These are phyloP conservation scores for Mirza zaza DNA, from an alignment of 2,113 vertebrate genomes.

Conservation along the genomic window DNA sequence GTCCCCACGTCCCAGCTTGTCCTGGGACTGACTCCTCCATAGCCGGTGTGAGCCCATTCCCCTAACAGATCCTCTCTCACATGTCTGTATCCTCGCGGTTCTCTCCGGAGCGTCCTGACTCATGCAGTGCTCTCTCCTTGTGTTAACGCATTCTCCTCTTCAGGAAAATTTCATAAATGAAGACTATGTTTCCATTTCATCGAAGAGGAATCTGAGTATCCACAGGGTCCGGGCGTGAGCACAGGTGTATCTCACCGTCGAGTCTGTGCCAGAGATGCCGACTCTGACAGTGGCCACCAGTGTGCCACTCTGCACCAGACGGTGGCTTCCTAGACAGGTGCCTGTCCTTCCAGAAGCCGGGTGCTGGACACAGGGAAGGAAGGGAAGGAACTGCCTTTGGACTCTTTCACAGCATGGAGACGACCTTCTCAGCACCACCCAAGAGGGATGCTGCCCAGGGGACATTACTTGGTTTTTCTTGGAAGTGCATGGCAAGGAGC, in stretches of 20 bases:
- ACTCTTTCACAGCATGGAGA: neutral
- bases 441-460: too few species aligned
- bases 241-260: accelerated
- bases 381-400: neutral
- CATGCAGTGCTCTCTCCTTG: neutral
- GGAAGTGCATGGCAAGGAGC: neutral
- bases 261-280: neutral
- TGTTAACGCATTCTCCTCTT: neutral
- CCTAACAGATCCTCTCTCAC: neutral
- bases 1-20: neutral
- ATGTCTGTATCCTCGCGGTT: neutral
- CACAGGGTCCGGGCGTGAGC: neutral
- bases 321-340: neutral
- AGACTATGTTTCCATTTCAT: neutral
- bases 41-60: neutral
- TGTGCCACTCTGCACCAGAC: neutral
- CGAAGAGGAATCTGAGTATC: neutral
- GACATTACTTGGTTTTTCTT: neutral
- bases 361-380: accelerated
- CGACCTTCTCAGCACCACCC: neutral
- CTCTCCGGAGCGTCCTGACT: neutral
- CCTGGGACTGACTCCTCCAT: neutral
- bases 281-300: accelerated
- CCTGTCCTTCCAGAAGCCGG: neutral
- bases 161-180: neutral